Percentiles rank a stretch among this genome's conserved stretches.
Evolutionary conservation across 2,797 vertebrate genomes (phyloP).

Genomic region (Channa striata): DNA sequence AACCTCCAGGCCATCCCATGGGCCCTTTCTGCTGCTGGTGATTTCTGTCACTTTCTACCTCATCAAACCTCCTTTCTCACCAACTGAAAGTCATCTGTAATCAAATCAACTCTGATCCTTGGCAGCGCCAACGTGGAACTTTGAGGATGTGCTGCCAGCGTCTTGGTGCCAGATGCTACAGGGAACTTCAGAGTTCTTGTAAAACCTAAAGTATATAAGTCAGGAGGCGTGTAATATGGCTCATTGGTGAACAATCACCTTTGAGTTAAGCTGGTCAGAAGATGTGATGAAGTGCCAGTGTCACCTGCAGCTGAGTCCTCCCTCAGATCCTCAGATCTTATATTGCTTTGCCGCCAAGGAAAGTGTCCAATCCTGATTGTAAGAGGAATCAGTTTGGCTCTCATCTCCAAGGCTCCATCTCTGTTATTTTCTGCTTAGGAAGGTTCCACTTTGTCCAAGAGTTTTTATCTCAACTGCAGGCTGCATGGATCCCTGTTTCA

Average conservation of each 20-base stretch:
- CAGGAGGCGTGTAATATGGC: background rate
- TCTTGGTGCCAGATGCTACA: background rate
- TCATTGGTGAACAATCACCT: background rate
- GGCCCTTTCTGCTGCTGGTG: background rate
- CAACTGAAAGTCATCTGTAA: background rate
- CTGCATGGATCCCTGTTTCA: background rate
- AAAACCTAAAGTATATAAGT: background rate
- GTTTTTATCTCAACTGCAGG: background rate
- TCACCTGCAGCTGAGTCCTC: conserved; percentile 7
- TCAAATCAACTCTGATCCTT: background rate
- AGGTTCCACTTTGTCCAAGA: too few relatives aligned
- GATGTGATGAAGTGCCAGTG: conserved; percentile 15
- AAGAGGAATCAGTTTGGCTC: background rate
- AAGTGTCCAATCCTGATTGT: background rate
- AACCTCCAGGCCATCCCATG: background rate
- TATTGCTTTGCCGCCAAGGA: conserved; percentile 1
- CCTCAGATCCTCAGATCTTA: conserved; percentile 11
- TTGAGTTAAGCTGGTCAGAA: conserved; percentile 18
- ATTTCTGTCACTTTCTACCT: background rate
- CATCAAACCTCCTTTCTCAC: conserved; percentile 2
- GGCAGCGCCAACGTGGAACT: background rate
- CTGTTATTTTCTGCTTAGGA: background rate
- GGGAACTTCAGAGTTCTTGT: background rate
- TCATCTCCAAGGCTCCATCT: background rate
- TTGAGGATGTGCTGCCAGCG: background rate